Conservation (phyloP, 2,888 invertebrate genomes). For the Melanostoma scalare region DNA sequence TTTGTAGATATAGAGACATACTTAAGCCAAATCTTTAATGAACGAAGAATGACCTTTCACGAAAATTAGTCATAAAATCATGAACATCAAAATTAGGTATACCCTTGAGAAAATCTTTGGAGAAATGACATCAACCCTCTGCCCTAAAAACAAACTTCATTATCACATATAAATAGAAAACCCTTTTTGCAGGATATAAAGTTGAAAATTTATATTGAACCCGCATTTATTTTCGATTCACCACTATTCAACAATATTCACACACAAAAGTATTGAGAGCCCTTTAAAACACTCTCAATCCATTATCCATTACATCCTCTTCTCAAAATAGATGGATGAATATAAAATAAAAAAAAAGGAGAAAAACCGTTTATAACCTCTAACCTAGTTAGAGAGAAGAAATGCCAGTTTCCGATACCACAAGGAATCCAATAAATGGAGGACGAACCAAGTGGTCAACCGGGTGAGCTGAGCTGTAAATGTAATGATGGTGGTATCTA, state of each 20-base stretch:
- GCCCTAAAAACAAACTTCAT: too few relatives aligned
- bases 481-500: slow-evolving; percentile 32
- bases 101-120: too few relatives aligned
- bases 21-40: too few relatives aligned
- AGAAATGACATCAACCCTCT: too few relatives aligned
- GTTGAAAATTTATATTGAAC: slow-evolving; percentile 3
- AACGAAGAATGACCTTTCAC: too few relatives aligned
- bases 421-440: slow-evolving; percentile 37
- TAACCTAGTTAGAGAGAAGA: slow-evolving; percentile 54
- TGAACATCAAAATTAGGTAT: too few relatives aligned
- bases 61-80: too few relatives aligned
- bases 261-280: not conserved
- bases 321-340: not conserved
- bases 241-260: not conserved
- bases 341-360: not conserved
- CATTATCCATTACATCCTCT: slow-evolving; percentile 10
- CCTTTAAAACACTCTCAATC: not conserved
- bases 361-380: slow-evolving; percentile 25
- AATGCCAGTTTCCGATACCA: slow-evolving; percentile 41
- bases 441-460: slow-evolving; percentile 41
- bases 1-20: too few relatives aligned
- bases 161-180: not conserved
- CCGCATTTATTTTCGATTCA: slow-evolving; percentile 8
- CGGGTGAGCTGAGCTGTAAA: slow-evolving; percentile 39
- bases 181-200: not conserved